These are phyloP conservation scores for Nasonia oneida DNA, from an alignment of 2,888 invertebrate species.

Conservation along the genomic window DNA sequence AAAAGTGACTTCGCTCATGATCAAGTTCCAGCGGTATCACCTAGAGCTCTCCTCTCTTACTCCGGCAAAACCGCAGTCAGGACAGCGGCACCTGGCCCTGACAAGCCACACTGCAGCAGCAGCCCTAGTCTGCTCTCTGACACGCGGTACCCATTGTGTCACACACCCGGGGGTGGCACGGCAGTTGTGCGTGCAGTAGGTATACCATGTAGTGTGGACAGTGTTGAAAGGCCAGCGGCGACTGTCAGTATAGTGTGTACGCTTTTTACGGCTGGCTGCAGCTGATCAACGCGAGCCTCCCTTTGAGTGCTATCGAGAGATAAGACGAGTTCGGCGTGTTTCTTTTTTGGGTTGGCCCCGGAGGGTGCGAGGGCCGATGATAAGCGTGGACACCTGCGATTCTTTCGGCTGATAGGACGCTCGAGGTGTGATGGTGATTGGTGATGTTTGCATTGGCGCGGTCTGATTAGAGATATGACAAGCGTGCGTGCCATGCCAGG, in stretches of 20 bases:
- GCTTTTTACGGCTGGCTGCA: background rate
- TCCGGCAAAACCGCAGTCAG: slow-evolving; percentile 15
- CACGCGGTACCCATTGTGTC: background rate
- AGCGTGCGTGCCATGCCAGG: background rate
- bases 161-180: background rate
- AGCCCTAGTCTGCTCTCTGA: background rate
- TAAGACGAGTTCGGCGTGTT: background rate
- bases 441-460: slow-evolving; percentile 9
- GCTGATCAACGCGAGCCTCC: background rate
- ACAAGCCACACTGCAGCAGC: slow-evolving; percentile 5
- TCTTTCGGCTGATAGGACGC: slow-evolving; percentile 6
- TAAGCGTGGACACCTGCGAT: slow-evolving; percentile 26
- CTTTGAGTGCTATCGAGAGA: background rate
- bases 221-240: background rate
- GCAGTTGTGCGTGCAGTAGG: background rate
- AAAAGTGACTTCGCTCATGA: background rate
- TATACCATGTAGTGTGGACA: background rate
- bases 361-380: background rate
- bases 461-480: background rate
- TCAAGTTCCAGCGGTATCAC: background rate
- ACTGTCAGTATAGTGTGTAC: background rate
- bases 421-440: slow-evolving; percentile 7
- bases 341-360: background rate
- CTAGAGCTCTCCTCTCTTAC: background rate
- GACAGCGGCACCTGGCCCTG: slow-evolving; percentile 32